Conservation (phyloP, 1,140 invertebrate species). For the Leptinotarsa texana region DNA sequence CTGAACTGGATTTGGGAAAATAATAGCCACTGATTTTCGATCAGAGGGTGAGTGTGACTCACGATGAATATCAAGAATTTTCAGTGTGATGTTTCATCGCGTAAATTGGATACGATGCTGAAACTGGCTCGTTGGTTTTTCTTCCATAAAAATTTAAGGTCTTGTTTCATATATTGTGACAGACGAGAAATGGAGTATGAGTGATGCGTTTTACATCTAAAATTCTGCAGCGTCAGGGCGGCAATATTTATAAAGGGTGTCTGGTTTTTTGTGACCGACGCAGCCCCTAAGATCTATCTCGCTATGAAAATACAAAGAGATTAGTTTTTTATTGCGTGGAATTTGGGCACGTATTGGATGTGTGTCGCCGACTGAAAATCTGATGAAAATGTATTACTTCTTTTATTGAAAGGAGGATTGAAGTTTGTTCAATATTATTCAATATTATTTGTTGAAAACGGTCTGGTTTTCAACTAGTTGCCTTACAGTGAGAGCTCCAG, state of each 20-base stretch:
- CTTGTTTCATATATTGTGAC: slow-evolving; percentile 6
- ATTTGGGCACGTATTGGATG: not conserved
- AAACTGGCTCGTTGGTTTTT: not conserved
- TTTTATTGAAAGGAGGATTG: no score
- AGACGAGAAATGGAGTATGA: slow-evolving; percentile 3
- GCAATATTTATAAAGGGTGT: not conserved
- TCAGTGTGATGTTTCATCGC: not conserved
- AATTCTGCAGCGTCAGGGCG: not conserved
- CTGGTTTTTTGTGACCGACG: not conserved
- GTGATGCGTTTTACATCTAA: slow-evolving; percentile 3
- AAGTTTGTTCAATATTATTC: no score
- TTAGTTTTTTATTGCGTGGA: not conserved
- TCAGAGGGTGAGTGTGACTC: slow-evolving; percentile 1
- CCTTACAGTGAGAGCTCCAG: no score
- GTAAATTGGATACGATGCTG: not conserved
- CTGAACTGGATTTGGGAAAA: slow-evolving; percentile 5
- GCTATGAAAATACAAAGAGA: not conserved
- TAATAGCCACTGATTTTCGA: slow-evolving; percentile 8
- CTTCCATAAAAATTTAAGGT: not conserved
- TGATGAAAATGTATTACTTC: no score
- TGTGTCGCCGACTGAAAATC: no score
- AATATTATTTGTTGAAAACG: no score
- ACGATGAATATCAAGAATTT: slow-evolving; percentile 8
- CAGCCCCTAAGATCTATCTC: not conserved
- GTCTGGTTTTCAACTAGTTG: no score